phyloP scores from a whole-genome alignment of 2,797 vertebrate genomes.

The Microchirus variegatus region DNA sequence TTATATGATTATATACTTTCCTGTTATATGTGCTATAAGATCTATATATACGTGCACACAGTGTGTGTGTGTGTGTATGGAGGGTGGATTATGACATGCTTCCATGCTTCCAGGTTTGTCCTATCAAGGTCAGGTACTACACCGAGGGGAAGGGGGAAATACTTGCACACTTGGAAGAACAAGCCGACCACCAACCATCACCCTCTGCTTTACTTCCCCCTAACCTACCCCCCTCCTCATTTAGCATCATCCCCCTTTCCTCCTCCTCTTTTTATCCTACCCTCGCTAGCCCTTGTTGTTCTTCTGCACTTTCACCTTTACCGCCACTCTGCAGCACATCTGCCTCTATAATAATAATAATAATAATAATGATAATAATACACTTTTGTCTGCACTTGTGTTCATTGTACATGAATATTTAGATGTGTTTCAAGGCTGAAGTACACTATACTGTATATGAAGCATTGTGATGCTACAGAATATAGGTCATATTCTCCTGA shows the following conservation, averaged over 20 bases:
- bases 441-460: too few relatives aligned
- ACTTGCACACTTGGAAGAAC: constrained; percentile 50
- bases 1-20: constrained; percentile 13
- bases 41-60: constrained; percentile 1
- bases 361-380: too few relatives aligned
- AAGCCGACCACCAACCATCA: constrained; percentile 11
- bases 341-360: background rate
- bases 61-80: background rate
- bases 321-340: constrained; percentile 40
- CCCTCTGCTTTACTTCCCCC: background rate
- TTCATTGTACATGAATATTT: too few relatives aligned
- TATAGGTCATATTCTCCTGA: too few relatives aligned
- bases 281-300: background rate
- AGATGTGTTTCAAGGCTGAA: too few relatives aligned
- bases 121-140: constrained; percentile 57
- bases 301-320: background rate
- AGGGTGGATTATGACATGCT: constrained; percentile 38
- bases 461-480: too few relatives aligned
- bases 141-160: constrained; percentile 19
- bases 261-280: background rate
- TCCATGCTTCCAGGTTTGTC: constrained; percentile 35
- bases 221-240: background rate
- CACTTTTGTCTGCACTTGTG: too few relatives aligned
- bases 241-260: constrained; percentile 1
- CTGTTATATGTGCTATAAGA: constrained; percentile 8